Conservation (phyloP, 2,797 vertebrate genomes). For the Podarcis siculus region DNA sequence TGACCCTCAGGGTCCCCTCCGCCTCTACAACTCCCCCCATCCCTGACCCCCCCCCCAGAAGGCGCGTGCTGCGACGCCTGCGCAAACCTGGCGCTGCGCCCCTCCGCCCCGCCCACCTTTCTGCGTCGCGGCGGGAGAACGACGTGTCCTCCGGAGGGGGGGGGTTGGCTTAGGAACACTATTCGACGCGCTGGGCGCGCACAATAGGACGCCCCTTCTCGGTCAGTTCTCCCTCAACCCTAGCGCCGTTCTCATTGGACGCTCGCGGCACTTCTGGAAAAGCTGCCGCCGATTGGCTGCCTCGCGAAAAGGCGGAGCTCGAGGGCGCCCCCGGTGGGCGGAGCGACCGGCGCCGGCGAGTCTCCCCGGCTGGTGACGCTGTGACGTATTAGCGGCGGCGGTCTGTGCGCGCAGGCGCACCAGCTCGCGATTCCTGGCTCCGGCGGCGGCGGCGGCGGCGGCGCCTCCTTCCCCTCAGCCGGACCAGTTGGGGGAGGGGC, state of each 20-base stretch:
- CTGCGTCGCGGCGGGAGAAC: too few species aligned
- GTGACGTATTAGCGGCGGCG: not conserved
- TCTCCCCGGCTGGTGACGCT: not conserved
- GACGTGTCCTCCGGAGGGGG: not conserved
- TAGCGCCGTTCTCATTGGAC: not conserved
- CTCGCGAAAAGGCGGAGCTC: not conserved
- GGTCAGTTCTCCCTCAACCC: not conserved
- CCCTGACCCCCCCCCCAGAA: too few species aligned
- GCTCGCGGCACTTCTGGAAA: not conserved
- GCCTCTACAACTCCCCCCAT: too few species aligned
- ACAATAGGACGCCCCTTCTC: fast-evolving
- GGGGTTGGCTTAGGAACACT: not conserved
- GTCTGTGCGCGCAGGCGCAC: not conserved
- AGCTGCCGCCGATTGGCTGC: not conserved
- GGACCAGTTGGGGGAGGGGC: not conserved
- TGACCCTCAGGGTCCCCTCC: too few species aligned
- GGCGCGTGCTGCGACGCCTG: too few species aligned
- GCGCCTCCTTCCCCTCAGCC: not conserved
- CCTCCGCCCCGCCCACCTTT: too few species aligned
- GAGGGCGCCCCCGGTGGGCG: not conserved
- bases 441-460: not conserved
- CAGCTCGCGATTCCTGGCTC: too few species aligned
- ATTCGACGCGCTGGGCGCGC: not conserved
- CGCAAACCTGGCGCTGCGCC: too few species aligned
- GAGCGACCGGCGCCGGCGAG: not conserved